Evolutionary conservation across 1,140 invertebrate genomes (phyloP).

Genomic region (Tetranychus cinnabarinus): DNA sequence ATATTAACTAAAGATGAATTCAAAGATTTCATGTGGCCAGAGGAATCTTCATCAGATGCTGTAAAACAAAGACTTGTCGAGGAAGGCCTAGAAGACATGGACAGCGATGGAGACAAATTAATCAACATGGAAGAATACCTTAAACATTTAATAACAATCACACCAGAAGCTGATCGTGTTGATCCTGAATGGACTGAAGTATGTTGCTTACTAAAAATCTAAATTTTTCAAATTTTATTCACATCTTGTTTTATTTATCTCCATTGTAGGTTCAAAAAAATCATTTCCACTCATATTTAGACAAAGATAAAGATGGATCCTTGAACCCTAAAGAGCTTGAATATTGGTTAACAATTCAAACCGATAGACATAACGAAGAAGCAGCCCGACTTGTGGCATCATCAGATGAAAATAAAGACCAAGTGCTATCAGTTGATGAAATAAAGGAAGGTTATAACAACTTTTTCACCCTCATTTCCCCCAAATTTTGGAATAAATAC

Average conservation of each 20-base stretch:
- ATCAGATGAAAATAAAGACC: constrained; percentile 70
- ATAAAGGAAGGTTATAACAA: constrained; percentile 84
- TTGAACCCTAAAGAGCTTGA: constrained; percentile 60
- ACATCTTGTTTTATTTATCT: background rate
- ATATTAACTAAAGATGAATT: constrained; percentile 66
- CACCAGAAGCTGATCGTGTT: constrained; percentile 32
- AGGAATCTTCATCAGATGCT: constrained; percentile 39
- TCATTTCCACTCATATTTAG: constrained; percentile 56
- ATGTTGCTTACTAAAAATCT: background rate
- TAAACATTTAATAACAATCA: constrained; percentile 22
- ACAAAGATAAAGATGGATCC: constrained; percentile 65
- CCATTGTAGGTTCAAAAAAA: constrained; percentile 46
- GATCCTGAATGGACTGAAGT: constrained; percentile 41
- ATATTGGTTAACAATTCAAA: constrained; percentile 83
- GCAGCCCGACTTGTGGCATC: constrained; percentile 81
- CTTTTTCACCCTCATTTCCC: constrained; percentile 92
- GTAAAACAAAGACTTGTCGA: constrained; percentile 74
- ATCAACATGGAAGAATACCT: constrained; percentile 40
- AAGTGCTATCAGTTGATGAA: constrained; percentile 67
- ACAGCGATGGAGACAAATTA: constrained; percentile 71
- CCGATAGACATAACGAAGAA: constrained; percentile 88
- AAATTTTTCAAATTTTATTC: background rate
- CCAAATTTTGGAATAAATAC: constrained; percentile 42
- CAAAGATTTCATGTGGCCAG: constrained; percentile 76
- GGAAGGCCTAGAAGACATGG: constrained; percentile 93